Base-by-base conservation (phyloP, 2,888 invertebrate genomes). In the Zelleria hepariella region DNA sequence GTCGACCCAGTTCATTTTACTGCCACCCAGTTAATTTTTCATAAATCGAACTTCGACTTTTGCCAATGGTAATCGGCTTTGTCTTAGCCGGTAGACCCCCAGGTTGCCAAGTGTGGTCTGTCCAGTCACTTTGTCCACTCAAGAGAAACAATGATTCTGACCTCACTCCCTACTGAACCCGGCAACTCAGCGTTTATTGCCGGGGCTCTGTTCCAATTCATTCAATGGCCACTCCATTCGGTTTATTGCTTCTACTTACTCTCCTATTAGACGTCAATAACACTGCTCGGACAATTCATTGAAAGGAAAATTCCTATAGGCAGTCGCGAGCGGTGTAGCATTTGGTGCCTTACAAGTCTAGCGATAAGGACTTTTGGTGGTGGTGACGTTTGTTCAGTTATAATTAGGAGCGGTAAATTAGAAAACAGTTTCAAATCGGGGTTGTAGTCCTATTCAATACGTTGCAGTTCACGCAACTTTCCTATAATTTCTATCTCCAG, bases 221-320 rank as follows among this genome's bases (percentile, higher is more conserved):
- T 54, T 54, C 25, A 25, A 54, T 54, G 27, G 54, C 54, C 54
- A 54, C 54, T 54, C 54, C 54, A 54, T 54, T 54, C 26, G 15
- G 25, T 54, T 54, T 54, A 54, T 54, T 54, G 54, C 25, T 10
- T n/a, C 18, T 51, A 25, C 54, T 54, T 54, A 54, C 18, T 26
- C 18, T 18, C 54, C 26, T 54, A 26, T 54, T 54, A 54, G 25
- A 54, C 26, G 54, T 54, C 54, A 54, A 26, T 54, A 24, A 54
- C 26, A 54, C 51, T 42, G 15, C 32, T 51, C 23, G 51, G 23
- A 51, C 51, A 51, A 51, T 51, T 51, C 51, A 51, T 21, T 51
- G 51, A 8, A 23, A 51, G 51, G 51, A 51, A 51, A 51, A 51
- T 10, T 49, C 8, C 51, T 4, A 23, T 51, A 18, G 32, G 5